A percentile compares a stretch with the other conserved stretches of the same genome.
Conservation (phyloP, 2,797 vertebrate species). For the Anas bahamensis region DNA sequence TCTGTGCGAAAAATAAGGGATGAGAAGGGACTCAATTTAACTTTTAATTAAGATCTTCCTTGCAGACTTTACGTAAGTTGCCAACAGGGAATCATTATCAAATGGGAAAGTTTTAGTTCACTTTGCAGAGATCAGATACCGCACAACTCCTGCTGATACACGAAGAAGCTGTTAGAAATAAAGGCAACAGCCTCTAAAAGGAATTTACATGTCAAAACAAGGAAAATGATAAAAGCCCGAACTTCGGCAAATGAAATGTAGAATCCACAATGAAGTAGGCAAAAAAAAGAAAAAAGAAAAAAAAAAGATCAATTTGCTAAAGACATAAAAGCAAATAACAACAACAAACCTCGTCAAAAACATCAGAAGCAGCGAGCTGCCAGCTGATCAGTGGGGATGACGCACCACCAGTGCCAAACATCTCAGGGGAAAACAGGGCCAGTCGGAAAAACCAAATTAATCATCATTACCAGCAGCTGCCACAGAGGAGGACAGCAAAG, state of each 20-base stretch:
- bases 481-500: conserved; percentile 17
- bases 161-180: not conserved
- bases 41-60: conserved; percentile 17
- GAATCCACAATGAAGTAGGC: not conserved
- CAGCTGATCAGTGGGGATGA: conserved; percentile 47
- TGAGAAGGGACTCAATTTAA: conserved; percentile 1
- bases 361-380: conserved; percentile 49
- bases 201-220: conserved; percentile 50
- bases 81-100: not conserved
- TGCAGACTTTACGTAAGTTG: not conserved
- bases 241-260: not conserved
- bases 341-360: conserved; percentile 45
- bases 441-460: conserved; percentile 64
- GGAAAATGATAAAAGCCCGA: conserved; percentile 60
- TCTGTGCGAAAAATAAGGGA: not conserved
- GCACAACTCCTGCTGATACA: not conserved
- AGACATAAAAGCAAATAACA: conserved; percentile 64
- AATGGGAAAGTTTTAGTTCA: conserved; percentile 12
- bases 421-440: conserved; percentile 39
- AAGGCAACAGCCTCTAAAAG: not conserved
- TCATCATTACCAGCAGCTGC: conserved; percentile 46
- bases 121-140: conserved; percentile 37
- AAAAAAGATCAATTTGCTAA: conserved; percentile 29
- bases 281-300: no score
- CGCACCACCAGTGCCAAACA: conserved; percentile 21